Evolutionary conservation across 2,797 vertebrate genomes (phyloP).

Genomic region (Poecile montanus): DNA sequence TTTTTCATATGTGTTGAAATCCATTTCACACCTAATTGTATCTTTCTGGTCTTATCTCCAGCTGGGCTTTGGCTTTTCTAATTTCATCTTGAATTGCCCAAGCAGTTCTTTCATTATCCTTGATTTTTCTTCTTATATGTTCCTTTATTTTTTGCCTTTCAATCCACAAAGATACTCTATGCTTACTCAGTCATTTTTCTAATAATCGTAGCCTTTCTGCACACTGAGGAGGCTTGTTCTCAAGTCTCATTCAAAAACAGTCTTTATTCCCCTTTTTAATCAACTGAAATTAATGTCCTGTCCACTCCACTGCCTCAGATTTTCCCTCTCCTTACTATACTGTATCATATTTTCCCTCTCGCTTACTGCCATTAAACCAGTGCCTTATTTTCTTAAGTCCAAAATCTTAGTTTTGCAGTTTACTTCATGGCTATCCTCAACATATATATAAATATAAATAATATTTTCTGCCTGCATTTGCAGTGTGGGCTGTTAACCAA

Average conservation of each 20-base stretch:
- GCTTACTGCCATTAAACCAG: not conserved
- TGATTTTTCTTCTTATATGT: not conserved
- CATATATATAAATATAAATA: not conserved
- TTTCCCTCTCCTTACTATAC: not conserved
- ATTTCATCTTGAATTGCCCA: not conserved
- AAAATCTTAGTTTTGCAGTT: not conserved
- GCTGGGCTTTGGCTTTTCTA: not conserved
- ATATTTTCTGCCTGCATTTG: not conserved
- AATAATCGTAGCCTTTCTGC: not conserved
- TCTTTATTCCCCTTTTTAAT: not conserved
- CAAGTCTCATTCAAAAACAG: not conserved
- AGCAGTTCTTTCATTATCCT: not conserved
- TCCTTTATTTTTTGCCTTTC: not conserved
- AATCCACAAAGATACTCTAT: not conserved
- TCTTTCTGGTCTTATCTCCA: not conserved
- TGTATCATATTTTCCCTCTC: not conserved
- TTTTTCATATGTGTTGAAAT: not conserved
- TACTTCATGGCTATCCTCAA: not conserved
- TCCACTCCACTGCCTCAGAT: not conserved
- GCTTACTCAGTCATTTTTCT: not conserved
- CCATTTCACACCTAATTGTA: not conserved
- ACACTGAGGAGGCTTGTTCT: not conserved
- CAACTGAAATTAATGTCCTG: not conserved
- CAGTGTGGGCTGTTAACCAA: not conserved
- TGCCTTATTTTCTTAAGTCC: not conserved